Evolutionary conservation across 2,888 invertebrate genomes (phyloP).

Genomic region (Cyaniris semiargus): DNA sequence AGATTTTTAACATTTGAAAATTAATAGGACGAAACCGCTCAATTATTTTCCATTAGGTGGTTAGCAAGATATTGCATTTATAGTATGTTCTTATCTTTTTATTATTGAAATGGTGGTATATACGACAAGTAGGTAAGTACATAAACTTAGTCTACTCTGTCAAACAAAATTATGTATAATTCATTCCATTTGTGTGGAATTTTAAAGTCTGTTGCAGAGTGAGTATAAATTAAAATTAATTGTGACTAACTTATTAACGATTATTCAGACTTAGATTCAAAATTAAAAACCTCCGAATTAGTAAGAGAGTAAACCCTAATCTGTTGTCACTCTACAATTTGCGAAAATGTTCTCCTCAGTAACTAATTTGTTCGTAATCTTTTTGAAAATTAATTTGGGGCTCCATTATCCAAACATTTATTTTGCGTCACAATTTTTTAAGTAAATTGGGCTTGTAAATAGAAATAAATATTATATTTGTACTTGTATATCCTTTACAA

Average conservation of each 20-base stretch:
- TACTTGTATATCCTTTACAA: not conserved
- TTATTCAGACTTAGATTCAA: too few species aligned
- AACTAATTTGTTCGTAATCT: too few species aligned
- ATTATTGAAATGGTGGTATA: not conserved
- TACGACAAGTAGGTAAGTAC: too few species aligned
- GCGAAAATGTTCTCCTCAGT: too few species aligned
- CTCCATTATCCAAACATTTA: not conserved
- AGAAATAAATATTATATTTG: not conserved
- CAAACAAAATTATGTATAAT: not conserved
- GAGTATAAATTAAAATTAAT: not conserved
- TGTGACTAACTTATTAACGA: not conserved
- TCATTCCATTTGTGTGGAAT: not conserved
- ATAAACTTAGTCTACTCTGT: not conserved
- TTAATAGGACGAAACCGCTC: constrained; percentile 23
- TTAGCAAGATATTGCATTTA: constrained; percentile 29
- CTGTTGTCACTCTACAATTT: too few species aligned
- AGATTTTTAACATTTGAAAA: constrained; percentile 5
- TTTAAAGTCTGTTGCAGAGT: not conserved
- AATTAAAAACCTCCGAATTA: not conserved
- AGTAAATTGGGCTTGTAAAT: not conserved
- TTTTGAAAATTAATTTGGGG: not conserved
- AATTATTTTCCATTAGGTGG: constrained; percentile 31
- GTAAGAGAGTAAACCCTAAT: too few species aligned
- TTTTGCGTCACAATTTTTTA: not conserved
- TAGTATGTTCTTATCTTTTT: constrained; percentile 6